Evolutionary conservation across 2,888 invertebrate genomes (phyloP), one percentile per base, ranked within the genome.

Genomic region (Leptinotarsa rubiginosa): DNA sequence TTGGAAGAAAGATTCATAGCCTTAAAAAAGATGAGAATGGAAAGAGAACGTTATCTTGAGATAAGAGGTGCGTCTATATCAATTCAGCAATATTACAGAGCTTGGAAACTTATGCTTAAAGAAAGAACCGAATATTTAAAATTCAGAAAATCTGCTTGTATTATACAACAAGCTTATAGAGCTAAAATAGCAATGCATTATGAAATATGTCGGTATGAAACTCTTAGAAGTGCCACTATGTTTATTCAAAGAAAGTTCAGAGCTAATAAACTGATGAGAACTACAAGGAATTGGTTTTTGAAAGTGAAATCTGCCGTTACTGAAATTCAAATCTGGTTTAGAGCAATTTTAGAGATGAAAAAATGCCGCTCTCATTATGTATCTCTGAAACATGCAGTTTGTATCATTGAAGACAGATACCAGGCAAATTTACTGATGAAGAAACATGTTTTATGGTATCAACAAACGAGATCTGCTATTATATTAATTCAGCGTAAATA

Each of bases 161-260:
- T 65, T 13, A 65, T 81, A n/a, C 81, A 81, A 47, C 59, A 62
- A 18, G 67, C 72, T 31, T 80, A 66, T 65, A 76, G 76, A 65
- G 77, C 77, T 15, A 77, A 68, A 47, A 4, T 59, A 49, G 47
- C 56, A 20, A 72, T 75, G 72, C 50, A 85, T 77, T 70, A 75
- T 7, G 69, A 83, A 16, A 22, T 54, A 31, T 20, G 5, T 12
- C 41, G 54, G 4, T 89, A 87, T 73, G 20, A 65, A 31, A 25
- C 20, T 2, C 72, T 79, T 20, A 78, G 71, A 72, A 62, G 65
- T 62, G 52, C 76, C 20, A 65, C 72, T 0, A 81, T 90, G 10
- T 83, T 86, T 25, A 75, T 92, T 4, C 92, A 92, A 81, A 86
- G 89, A 64, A 84, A 87, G 22, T 88, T 86, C 77, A 89, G 90